Base-by-base conservation (phyloP, 1,140 invertebrate genomes). In the Acromyrmex charruanus region DNA sequence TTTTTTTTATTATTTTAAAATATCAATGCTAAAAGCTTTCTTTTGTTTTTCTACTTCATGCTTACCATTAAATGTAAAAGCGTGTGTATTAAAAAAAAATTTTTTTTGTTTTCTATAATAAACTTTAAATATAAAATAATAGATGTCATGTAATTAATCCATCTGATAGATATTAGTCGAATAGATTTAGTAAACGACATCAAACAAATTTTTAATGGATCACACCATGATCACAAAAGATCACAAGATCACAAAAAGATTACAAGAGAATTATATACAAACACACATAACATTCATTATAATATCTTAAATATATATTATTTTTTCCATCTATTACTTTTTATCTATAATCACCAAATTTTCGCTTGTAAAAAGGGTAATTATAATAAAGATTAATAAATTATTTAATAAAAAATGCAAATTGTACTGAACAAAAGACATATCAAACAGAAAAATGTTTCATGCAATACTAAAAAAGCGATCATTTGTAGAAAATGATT, bases 381-480 rank as follows among this genome's bases (percentile, higher is more conserved):
- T 49, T 49, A 44, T 44, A 69, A 71, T 18, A 75, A 61, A 74
- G 9, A 35, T 35, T 16, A 49, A 74, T 35, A 51, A 74, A 69
- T 39, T 51, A 86, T 35, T 12, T 81, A 49, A 80, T 7, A 61
- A 51, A 53, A 79, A 44, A 21, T 85, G 9, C 31, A 80, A 86
- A 65, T 72, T 55, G 44, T 51, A 65, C 28, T 58, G 18, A 66
- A 74, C 74, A 51, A 85, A 82, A 59, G 21, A 18, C 63, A 71
- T 61, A 21, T 82, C 25, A 74, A 82, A 74, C 44, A 51, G 44
- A 89, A 77, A 88, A 16, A 68, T 86, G 14, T 75, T 55, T 25
- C 89, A 91, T 91, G 90, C 90, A 91, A 63, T 71, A 90, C 59
- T 88, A 79, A 90, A 81, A 21, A 88, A 69, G 69, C 86, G 28